Evolutionary conservation across 1,140 invertebrate genomes (phyloP), one percentile per base, ranked within the genome.

Genomic region (Teleopsis dalmanni): DNA sequence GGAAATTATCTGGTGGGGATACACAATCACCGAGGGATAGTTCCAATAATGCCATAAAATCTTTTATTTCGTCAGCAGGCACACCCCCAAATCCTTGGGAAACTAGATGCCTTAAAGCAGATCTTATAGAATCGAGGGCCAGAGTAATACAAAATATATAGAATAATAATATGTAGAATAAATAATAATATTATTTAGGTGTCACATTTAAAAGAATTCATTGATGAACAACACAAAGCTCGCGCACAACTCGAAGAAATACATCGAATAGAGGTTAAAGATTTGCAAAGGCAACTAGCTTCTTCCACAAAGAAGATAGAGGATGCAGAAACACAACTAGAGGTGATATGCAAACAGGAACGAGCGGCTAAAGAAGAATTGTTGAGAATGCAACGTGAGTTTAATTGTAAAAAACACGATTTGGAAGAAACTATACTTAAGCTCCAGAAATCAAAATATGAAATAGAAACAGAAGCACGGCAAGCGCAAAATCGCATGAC

Each of bases 211-310:
- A 79, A 83, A 62, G 71, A 76, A 8, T 70, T 78, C 47, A 74
- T 83, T 16, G 74, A 73, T 29, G 74, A 79, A 34, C 73, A 81
- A 52, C 74, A 78, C 40, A 72, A 71, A 50, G 71, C 80, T 13
- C 66, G 76, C 11, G 77, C 76, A 34, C 75, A 81, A 59, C 77
- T 78, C 59, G 74, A 81, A 54, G 72, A 80, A 6, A 53, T 80
- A 18, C 82, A 78, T 63, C 77, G 82, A 54, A 77, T 76, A 53
- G 81, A 84, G 59, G 77, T 76, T n/a, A 55, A 70, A 4, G 76
- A 72, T 0, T 58, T 82, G 3, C 71, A 75, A 42, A 64, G 75
- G 18, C 79, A 81, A 57, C 75, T 78, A 45, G 80, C 81, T 47
- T 71, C 72, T 26, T 77, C 81, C 53, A 73, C 76, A 45, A 73